Conservation (phyloP, 2,113 vertebrate species). For the Rhodinocichla rosea region DNA sequence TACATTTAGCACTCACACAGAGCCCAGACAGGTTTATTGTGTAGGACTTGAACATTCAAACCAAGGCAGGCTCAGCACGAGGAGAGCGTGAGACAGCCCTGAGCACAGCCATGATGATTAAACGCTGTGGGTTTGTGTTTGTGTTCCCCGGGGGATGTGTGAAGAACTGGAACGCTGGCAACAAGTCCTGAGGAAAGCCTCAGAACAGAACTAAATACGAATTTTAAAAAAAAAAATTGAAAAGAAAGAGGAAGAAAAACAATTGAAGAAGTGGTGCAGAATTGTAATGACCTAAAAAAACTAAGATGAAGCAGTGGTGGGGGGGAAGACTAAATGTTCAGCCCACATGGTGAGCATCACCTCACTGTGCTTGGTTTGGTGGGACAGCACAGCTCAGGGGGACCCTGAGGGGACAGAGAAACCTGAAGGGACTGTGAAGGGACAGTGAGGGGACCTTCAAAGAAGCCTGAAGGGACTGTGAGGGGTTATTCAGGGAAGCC, state of each 20-base stretch:
- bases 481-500: too few species aligned
- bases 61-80: not conserved
- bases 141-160: not conserved
- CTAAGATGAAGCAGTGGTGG: accelerated
- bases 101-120: not conserved
- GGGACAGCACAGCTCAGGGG: not conserved
- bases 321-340: not conserved
- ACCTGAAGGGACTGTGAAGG: not conserved
- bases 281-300: not conserved
- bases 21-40: not conserved
- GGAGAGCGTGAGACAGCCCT: not conserved
- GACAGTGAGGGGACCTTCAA: not conserved
- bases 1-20: accelerated
- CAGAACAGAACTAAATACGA: accelerated
- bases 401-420: not conserved
- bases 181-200: not conserved
- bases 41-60: not conserved
- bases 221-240: not conserved
- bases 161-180: not conserved
- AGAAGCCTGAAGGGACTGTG: accelerated
- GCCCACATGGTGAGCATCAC: accelerated
- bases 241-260: not conserved
- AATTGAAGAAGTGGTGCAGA: accelerated
- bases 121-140: not conserved
- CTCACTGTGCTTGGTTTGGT: too few species aligned